Evolutionary conservation across 1,140 invertebrate genomes (phyloP).

Genomic region (Anadara kagoshimensis): DNA sequence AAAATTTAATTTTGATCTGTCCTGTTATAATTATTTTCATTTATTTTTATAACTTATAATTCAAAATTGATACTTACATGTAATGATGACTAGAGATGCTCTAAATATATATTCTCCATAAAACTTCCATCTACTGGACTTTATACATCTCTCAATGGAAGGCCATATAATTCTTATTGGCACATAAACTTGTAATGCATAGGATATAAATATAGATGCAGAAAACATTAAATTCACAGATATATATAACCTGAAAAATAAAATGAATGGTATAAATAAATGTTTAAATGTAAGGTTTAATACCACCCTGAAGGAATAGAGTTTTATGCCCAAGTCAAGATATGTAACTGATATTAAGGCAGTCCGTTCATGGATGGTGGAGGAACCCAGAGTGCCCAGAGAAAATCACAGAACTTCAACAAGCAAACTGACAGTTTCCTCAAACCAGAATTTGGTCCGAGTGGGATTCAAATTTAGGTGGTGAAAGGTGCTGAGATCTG

Average conservation of each 20-base stretch:
- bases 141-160: slow-evolving; percentile 78
- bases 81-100: slow-evolving; percentile 83
- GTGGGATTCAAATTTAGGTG: no score
- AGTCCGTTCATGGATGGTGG: no score
- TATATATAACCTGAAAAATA: slow-evolving; percentile 83
- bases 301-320: not conserved
- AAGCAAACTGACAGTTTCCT: no score
- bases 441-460: no score
- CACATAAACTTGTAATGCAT: slow-evolving; percentile 93
- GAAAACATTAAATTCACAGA: slow-evolving; percentile 88
- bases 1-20: no score
- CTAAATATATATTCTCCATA: slow-evolving; percentile 80
- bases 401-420: no score
- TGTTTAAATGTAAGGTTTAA: not conserved
- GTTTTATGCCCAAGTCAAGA: no score
- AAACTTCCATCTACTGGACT: slow-evolving; percentile 29
- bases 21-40: no score
- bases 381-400: no score
- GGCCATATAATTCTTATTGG: slow-evolving; percentile 93
- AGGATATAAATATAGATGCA: slow-evolving; percentile 89
- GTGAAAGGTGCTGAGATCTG: not conserved
- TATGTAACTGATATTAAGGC: not conserved
- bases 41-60: no score
- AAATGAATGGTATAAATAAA: slow-evolving; percentile 15
- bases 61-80: slow-evolving; percentile 80